Conservation (phyloP, 2,888 invertebrate species). For the Deladenus siricidicola region DNA sequence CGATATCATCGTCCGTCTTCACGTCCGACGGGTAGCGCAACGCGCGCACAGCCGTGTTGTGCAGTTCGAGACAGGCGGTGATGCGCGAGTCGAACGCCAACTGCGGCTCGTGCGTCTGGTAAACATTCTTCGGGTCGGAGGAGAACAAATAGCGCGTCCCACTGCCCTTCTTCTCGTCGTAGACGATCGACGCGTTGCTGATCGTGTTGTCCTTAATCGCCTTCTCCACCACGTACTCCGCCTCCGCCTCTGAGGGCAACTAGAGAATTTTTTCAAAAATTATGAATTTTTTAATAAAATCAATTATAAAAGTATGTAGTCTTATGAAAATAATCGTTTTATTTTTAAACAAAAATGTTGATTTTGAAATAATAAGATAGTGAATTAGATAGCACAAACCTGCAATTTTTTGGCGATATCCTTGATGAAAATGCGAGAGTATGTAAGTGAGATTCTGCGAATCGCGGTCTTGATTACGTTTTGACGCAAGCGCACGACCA, state of each 20-base stretch:
- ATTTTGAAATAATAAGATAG: background rate
- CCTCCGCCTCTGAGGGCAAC: slow-evolving; percentile 69
- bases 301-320: background rate
- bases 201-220: slow-evolving; percentile 91
- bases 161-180: slow-evolving; percentile 69
- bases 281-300: background rate
- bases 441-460: slow-evolving; percentile 86
- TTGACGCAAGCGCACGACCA: slow-evolving; percentile 87
- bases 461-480: slow-evolving; percentile 87
- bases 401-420: slow-evolving; percentile 89
- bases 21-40: slow-evolving; percentile 99
- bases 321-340: background rate
- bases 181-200: slow-evolving; percentile 82
- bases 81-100: slow-evolving; percentile 67
- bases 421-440: slow-evolving; percentile 85
- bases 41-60: slow-evolving; percentile 94
- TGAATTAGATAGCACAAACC: slow-evolving; percentile 58
- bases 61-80: slow-evolving; percentile 83
- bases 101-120: slow-evolving; percentile 69
- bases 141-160: slow-evolving; percentile 65
- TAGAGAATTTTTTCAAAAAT: too few species aligned
- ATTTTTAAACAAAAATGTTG: background rate
- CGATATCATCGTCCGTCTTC: slow-evolving; percentile 92
- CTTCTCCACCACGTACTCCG: slow-evolving; percentile 76
- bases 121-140: slow-evolving; percentile 55